phyloP scores from a whole-genome alignment of 1,140 invertebrate species.

The Brachystomella parvula region DNA sequence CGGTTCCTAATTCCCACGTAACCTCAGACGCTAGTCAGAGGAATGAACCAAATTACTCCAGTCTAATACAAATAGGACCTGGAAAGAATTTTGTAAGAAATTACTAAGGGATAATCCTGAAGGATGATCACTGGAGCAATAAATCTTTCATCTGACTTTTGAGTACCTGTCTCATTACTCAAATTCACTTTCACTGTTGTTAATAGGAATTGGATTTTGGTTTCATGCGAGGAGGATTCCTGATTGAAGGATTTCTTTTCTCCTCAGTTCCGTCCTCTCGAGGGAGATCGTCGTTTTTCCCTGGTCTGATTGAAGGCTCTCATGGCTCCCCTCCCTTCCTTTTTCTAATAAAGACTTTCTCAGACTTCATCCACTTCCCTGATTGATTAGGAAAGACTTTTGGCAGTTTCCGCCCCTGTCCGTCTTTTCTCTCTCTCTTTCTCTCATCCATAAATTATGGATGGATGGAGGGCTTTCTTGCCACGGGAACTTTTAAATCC shows the following conservation, averaged over 20 bases:
- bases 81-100: no score
- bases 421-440: slow-evolving; percentile 3
- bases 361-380: slow-evolving; percentile 18
- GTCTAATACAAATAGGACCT: no score
- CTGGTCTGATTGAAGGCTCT: slow-evolving; percentile 25
- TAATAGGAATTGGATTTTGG: background rate
- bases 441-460: slow-evolving; percentile 26
- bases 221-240: background rate
- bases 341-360: slow-evolving; percentile 24
- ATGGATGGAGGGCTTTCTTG: background rate
- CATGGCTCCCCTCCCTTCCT: slow-evolving; percentile 14
- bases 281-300: background rate
- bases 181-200: background rate
- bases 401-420: slow-evolving; percentile 9
- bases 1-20: background rate
- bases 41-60: no score
- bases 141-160: no score
- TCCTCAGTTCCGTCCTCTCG: background rate
- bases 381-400: slow-evolving; percentile 30
- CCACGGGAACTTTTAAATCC: slow-evolving; percentile 16
- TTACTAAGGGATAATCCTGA: no score
- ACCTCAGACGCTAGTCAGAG: no score
- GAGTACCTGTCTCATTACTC: background rate
- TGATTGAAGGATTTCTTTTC: background rate
- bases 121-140: no score